These are phyloP conservation scores for Oegoconia quadripuncta DNA, from an alignment of 2,888 invertebrate genomes.

Conservation along the genomic window DNA sequence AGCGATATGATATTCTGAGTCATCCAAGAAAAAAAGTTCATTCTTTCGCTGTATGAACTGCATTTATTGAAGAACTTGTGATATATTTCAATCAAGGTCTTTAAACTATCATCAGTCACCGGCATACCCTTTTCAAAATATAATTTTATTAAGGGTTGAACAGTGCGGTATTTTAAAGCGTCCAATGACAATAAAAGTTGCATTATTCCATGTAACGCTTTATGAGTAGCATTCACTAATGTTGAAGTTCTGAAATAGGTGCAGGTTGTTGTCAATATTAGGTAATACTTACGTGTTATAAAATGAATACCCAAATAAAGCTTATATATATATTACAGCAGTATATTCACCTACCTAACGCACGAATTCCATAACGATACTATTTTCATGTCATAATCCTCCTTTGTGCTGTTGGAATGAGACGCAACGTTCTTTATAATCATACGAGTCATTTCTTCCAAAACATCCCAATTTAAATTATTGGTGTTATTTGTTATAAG, in stretches of 20 bases:
- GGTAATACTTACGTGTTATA: neutral
- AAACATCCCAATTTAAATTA: slow-evolving; percentile 40
- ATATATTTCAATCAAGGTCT: slow-evolving; percentile 47
- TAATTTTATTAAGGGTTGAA: slow-evolving; percentile 52
- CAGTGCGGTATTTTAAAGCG: slow-evolving; percentile 42
- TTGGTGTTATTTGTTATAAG: slow-evolving; percentile 36
- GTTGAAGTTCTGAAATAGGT: slow-evolving; percentile 50
- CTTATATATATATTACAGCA: neutral
- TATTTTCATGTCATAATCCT: slow-evolving; percentile 28
- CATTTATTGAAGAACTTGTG: slow-evolving; percentile 57
- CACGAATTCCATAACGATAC: slow-evolving; percentile 59
- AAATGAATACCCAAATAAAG: neutral
- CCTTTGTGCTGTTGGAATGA: slow-evolving; percentile 19
- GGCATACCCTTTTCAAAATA: slow-evolving; percentile 66
- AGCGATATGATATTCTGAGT: slow-evolving; percentile 33
- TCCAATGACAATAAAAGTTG: slow-evolving; percentile 43
- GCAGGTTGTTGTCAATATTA: neutral
- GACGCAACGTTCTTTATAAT: slow-evolving; percentile 30
- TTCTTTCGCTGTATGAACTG: slow-evolving; percentile 39
- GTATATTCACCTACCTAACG: slow-evolving; percentile 46
- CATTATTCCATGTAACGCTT: slow-evolving; percentile 52
- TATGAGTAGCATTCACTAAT: slow-evolving; percentile 37
- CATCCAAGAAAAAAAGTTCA: slow-evolving; percentile 54
- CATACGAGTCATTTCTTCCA: slow-evolving; percentile 39
- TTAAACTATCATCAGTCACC: slow-evolving; percentile 45